phyloP scores from a whole-genome alignment of 2,797 vertebrate genomes.

The Pseudochromis fuscus region DNA sequence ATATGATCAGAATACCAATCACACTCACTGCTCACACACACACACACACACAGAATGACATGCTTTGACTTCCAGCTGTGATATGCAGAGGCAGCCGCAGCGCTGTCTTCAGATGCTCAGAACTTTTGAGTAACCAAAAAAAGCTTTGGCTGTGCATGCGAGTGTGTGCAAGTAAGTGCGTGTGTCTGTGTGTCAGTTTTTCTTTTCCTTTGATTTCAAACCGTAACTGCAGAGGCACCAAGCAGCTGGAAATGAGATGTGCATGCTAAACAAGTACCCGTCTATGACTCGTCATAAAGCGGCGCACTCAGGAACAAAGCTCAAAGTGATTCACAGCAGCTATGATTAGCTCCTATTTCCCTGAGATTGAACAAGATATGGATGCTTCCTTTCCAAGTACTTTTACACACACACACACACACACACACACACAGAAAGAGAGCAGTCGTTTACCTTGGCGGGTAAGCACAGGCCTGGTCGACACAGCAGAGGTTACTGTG shows the following conservation, averaged over 20 bases:
- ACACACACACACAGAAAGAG: constrained; percentile 13
- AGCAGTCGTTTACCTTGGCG: constrained; percentile 82
- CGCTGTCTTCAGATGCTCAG: constrained; percentile 52
- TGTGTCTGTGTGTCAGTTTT: constrained; percentile 40
- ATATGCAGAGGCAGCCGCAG: constrained; percentile 47
- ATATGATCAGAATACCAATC: constrained; percentile 66
- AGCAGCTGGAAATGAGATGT: constrained; percentile 45
- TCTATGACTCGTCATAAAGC: constrained; percentile 16
- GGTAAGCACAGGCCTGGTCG: constrained; percentile 76
- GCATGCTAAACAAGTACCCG: constrained; percentile 56
- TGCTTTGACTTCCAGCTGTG: constrained; percentile 54
- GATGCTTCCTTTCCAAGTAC: constrained; percentile 23
- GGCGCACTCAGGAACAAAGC: constrained; percentile 37
- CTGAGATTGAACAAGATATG: constrained; percentile 20
- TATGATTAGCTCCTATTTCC: constrained; percentile 41
- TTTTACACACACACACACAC: constrained; percentile 1
- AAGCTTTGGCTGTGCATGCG: constrained; percentile 45
- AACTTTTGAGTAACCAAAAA: constrained; percentile 55
- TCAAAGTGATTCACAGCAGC: constrained; percentile 15
- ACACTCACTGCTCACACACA: constrained; percentile 8
- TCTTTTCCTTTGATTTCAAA: constrained; percentile 70
- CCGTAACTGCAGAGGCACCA: constrained; percentile 50
- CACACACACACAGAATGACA: constrained; percentile 13
- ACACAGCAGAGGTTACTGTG: constrained; percentile 66
- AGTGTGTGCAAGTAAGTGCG: constrained; percentile 65